Conservation (phyloP, 2,113 vertebrate species). For the Hemicordylus capensis region DNA sequence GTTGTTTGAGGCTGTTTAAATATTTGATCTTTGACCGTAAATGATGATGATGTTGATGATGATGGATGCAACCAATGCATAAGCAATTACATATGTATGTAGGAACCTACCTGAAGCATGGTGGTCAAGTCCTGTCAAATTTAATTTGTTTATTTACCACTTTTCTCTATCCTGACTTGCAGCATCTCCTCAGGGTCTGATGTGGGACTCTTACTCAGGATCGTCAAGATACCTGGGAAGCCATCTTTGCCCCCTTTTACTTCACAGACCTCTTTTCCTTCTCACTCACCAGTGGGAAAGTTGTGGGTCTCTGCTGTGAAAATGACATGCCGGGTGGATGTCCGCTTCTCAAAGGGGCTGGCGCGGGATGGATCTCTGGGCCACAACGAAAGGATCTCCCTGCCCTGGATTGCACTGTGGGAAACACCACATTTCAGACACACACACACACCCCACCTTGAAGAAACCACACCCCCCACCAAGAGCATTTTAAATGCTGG, state of each 20-base stretch:
- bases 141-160: no score
- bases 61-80: no score
- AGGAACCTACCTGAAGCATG: no score
- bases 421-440: background rate
- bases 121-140: no score
- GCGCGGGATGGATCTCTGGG: conserved; percentile 79
- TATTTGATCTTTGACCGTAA: no score
- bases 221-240: background rate
- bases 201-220: background rate
- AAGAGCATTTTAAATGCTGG: no score
- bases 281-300: conserved; percentile 87
- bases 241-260: accelerated
- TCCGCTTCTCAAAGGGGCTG: conserved; percentile 74
- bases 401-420: conserved; percentile 84
- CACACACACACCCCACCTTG: background rate
- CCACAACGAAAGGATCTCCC: conserved; percentile 77
- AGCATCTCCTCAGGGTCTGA: background rate
- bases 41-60: no score
- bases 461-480: background rate
- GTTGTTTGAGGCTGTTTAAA: no score
- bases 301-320: conserved; percentile 97
- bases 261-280: accelerated
- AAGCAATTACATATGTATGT: no score
- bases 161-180: no score
- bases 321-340: conserved; percentile 83